These are phyloP conservation scores for Bradypus variegatus DNA, from an alignment of 2,797 vertebrate genomes.

Conservation along the genomic window DNA sequence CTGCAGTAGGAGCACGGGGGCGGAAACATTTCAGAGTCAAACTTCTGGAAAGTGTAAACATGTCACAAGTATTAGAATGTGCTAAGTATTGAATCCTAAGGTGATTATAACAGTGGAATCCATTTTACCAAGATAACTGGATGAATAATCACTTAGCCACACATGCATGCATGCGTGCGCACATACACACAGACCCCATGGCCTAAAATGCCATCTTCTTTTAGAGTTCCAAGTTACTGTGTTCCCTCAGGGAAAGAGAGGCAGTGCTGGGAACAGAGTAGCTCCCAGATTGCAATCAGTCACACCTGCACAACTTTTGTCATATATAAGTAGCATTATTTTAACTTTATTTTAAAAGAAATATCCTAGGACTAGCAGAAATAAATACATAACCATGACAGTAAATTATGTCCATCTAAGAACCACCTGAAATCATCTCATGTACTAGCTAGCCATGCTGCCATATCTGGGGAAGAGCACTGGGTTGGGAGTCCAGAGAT, in stretches of 20 bases:
- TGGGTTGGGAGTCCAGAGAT: no score
- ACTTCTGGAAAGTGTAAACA: not conserved
- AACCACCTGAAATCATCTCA: not conserved
- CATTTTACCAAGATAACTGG: not conserved
- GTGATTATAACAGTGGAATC: not conserved
- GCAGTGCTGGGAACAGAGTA: not conserved
- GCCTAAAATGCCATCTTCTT: not conserved
- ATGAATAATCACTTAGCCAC: not conserved
- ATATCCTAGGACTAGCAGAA: not conserved
- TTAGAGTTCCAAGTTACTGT: not conserved
- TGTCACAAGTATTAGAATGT: not conserved
- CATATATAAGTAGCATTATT: not conserved
- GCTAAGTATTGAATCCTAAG: not conserved
- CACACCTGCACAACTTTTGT: not conserved
- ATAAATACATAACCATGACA: not conserved
- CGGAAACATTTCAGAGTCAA: not conserved
- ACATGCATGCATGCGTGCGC: not conserved
- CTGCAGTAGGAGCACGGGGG: fast-evolving
- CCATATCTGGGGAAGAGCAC: no score
- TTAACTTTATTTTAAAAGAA: not conserved
- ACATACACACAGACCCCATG: no score
- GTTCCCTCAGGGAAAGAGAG: not conserved
- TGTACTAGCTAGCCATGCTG: no score
- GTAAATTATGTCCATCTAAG: not conserved
- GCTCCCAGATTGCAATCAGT: not conserved